Conservation (phyloP, 1,140 invertebrate genomes). For the Calycopis cecrops region DNA sequence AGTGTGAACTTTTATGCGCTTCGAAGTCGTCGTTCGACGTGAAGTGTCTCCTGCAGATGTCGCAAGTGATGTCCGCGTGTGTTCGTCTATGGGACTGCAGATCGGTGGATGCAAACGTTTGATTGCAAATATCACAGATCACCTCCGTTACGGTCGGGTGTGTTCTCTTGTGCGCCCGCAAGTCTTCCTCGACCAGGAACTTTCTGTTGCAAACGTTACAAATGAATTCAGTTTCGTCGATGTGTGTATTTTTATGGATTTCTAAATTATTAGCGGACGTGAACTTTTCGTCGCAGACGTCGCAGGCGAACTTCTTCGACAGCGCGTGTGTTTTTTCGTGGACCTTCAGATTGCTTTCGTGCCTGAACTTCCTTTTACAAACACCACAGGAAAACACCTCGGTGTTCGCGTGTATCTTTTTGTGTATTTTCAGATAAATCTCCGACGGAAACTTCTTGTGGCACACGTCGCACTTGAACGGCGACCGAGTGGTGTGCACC, state of each 20-base stretch:
- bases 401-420: background rate
- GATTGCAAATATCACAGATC: background rate
- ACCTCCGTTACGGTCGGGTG: background rate
- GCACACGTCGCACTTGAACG: background rate
- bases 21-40: background rate
- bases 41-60: background rate
- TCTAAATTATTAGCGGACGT: background rate
- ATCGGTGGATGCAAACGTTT: background rate
- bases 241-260: background rate
- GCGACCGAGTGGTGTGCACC: background rate
- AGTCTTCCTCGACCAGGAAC: background rate
- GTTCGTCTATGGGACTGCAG: background rate
- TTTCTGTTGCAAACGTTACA: background rate
- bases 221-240: too few relatives aligned
- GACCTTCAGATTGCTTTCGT: background rate
- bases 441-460: background rate
- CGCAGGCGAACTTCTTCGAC: background rate
- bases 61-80: background rate
- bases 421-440: background rate
- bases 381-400: background rate
- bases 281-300: background rate
- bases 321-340: background rate
- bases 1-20: background rate
- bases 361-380: background rate
- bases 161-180: background rate